Evolutionary conservation across 2,797 vertebrate species (phyloP), one percentile per base, ranked within the genome.

Genomic region (Sebastes diaconus): DNA sequence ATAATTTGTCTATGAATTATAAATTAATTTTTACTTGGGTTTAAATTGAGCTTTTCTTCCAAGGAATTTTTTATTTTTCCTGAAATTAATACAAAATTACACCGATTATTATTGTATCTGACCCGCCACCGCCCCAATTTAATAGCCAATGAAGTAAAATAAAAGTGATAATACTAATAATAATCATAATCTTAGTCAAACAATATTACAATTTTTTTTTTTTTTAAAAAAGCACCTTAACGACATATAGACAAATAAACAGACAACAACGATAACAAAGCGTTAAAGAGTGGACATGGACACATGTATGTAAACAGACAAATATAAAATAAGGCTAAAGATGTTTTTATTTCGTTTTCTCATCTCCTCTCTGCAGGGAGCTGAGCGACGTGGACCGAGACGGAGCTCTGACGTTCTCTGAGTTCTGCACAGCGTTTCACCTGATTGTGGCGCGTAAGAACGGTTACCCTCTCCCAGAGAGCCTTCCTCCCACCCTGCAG

Each of bases 401-500:
- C 0, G 98, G 98, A 71, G 98, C 98, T 0, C 95, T 99, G 93
- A 98, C 96, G 0, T 96, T 99, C 69, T 77, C 95, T 0, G 98
- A 99, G 92, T 99, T 99, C 78, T 99, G 98, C 95, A 97, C 97
- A 0, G 98, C 98, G 3, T 99, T 99, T 89, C 98, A 99, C 90
- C 95, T 99, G 29, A 97, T 99, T 25, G 98, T 99, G 91, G 98
- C 98, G 0, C 96, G 98, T n/a, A 99, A 99, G 93, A 99, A 99
- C 5, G 97, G 98, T 7, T 99, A 97, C 87, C 94, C 96, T 6
- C 95, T 99, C 18, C 98, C 98, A 0, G 97, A 99, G 81, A 95
- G 83, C 4, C 96, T 99, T 14, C 98, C 98, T 0, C 94, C 95
- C 2, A 96, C 96, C 0, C 94, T 99, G 83, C 95, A 95, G 78